Percentiles rank a stretch among this genome's conserved stretches.
Conservation (phyloP, 2,797 vertebrate species). For the Manis pentadactyla region DNA sequence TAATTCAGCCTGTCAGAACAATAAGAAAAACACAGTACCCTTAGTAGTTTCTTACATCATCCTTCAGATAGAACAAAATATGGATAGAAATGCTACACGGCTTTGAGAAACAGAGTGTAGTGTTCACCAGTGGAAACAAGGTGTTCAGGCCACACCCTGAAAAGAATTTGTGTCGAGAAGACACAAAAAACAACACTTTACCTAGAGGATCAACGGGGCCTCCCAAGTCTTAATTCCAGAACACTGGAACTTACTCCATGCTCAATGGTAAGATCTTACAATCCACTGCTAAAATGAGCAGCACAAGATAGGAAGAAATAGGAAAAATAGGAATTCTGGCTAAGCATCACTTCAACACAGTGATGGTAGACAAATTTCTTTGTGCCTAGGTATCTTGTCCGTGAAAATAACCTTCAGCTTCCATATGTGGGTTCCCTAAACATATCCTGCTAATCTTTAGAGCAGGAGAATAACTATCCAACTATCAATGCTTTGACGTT, state of each 20-base stretch:
- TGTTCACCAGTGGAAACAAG: background rate
- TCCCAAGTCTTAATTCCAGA: background rate
- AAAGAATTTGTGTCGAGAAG: background rate
- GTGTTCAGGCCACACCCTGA: background rate
- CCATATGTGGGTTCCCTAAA: background rate
- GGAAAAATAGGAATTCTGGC: background rate
- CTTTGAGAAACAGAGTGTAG: background rate
- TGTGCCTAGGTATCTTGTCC: background rate
- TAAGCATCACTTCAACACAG: background rate
- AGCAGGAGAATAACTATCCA: background rate
- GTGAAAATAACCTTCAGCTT: constrained; percentile 32
- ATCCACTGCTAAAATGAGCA: background rate
- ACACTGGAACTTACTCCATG: background rate
- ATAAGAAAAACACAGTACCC: constrained; percentile 31
- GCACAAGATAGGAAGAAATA: background rate
- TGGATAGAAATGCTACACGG: constrained; percentile 11
- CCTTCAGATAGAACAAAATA: constrained; percentile 33
- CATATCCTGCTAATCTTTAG: background rate
- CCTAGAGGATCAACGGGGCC: background rate
- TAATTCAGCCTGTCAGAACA: background rate
- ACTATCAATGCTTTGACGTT: background rate
- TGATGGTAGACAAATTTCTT: background rate
- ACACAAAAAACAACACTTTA: constrained; percentile 24
- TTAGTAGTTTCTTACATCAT: constrained; percentile 32
- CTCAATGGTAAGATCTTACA: background rate